Base-by-base conservation (phyloP, 2,888 invertebrate genomes). In the Barypeithes pellucidus region DNA sequence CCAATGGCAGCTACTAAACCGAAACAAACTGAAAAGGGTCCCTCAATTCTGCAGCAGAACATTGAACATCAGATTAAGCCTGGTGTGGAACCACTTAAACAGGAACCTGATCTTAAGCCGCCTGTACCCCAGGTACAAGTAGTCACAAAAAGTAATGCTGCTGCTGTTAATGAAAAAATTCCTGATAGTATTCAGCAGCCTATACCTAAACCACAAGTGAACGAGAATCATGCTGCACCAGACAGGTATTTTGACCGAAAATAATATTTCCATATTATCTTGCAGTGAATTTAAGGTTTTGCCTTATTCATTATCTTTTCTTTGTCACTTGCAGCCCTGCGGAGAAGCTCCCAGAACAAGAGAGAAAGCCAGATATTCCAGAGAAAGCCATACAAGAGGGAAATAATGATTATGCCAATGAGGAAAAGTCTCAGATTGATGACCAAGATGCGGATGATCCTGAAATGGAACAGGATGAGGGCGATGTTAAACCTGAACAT, bases 361-460 rank as follows among this genome's bases (percentile, higher is more conserved):
- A 52, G 0, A 14, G 14, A 14, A 24, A 29, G 7, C 52, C 24
- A 52, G 52, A 29, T 22, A 20, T 9, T 11, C 0, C 8, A 29
- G 14, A 43, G 9, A 5, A 24, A 18, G 0, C 18, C 16, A 33
- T 22, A 5, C 24, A 57, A 12, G n/a, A n/a, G n/a, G n/a, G n/a
- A n/a, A n/a, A n/a, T n/a, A n/a, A 24, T 43, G 24, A 59, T 43
- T 5, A 52, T 22, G n/a, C 12, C 14, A n/a, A 7, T n/a, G 52
- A 14, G 3, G 52, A 52, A 0, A 66, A 66, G 20, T 20, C 67
- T 67, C 47, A 52, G 11, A 14, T 18, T 22, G 11, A 12, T 41
- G 45, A 52, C 18, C 33, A 33, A 70, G 61, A 47, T 43, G 14
- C 16, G 4, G 11, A n/a, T 7, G 12, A 18, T 18, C 16, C 14